Evolutionary conservation across 2,888 invertebrate species (phyloP).

Genomic region (Zeuzera pyrina): DNA sequence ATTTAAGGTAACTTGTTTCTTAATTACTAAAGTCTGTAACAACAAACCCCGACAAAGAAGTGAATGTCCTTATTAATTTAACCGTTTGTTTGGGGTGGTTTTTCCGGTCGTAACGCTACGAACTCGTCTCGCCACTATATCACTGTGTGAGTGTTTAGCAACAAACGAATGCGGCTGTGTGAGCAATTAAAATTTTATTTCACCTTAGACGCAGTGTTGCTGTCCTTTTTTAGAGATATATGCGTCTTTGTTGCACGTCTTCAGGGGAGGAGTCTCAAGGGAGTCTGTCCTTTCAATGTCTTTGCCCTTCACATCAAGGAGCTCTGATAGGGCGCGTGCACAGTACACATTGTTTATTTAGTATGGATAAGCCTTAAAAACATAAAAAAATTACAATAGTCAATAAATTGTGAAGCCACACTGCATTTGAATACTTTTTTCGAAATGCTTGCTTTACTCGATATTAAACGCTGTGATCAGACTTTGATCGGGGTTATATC

Average conservation of each 20-base stretch:
- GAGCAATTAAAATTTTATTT: slow-evolving; percentile 72
- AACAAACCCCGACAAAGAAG: slow-evolving; percentile 44
- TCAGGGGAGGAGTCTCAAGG: slow-evolving; percentile 73
- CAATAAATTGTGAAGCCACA: no score
- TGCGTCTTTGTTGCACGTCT: slow-evolving; percentile 53
- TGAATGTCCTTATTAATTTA: slow-evolving; percentile 62
- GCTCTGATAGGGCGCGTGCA: slow-evolving; percentile 61
- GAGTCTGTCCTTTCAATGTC: slow-evolving; percentile 78
- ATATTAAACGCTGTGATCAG: no score
- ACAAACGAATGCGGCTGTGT: slow-evolving; percentile 47
- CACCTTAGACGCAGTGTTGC: slow-evolving; percentile 57
- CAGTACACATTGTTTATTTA: slow-evolving; percentile 32
- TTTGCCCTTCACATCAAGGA: slow-evolving; percentile 72
- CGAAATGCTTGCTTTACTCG: no score
- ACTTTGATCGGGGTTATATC: no score
- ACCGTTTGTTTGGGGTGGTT: slow-evolving; percentile 63
- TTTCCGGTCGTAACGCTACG: slow-evolving; percentile 52
- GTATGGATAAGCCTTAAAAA: slow-evolving; percentile 41
- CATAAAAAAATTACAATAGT: no score
- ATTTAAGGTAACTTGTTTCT: no score
- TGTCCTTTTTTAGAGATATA: slow-evolving; percentile 38
- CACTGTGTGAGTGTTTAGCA: slow-evolving; percentile 41
- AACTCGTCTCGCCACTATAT: slow-evolving; percentile 42
- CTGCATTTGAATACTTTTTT: no score
- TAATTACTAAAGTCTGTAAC: no score